Base-by-base conservation (phyloP, 2,888 invertebrate genomes). In the Orthonevra nobilis region DNA sequence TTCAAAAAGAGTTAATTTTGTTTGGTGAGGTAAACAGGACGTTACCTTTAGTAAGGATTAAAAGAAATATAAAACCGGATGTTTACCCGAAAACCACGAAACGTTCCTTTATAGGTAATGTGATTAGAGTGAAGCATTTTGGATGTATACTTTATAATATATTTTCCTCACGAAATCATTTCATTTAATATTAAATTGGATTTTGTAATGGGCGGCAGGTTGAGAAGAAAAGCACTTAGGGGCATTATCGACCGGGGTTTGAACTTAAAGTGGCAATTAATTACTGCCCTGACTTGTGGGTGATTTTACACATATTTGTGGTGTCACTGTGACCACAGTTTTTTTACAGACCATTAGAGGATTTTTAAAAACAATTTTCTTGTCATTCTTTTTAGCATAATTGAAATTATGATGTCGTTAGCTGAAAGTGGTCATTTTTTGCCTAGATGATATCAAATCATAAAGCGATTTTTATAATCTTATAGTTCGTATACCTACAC, bases 201-300 rank as follows among this genome's bases (percentile, higher is more conserved):
- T 19, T 40, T 42, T 23, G 19, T 9, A 6, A 17, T 2, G 2
- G 40, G 10, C 12, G 23, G 20, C 10, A 5, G 15, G 42, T 7
- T n/a, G 19, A 40, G 23, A 20, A 23, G 3, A 20, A 50, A 54
- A 54, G 14, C 44, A 66, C 44, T 66, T 54, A 36, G 12, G 14
- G 14, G 34, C 32, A 19, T 36, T 44, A 66, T 26, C 34, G 26
- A 54, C 40, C n/a, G n/a, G n/a, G 54, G 44, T 36, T 66, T 54
- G 34, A 44, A 44, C 44, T 36, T 52, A 30, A 66, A 66, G 26
- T 34, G 42, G 14, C 30, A 26, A 9, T 32, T 64, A 42, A 52
- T 52, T 52, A 34, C 34, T 14, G 20, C 50, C 30, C 14, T 36
- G 1, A 10, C 3, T 30, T 9, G n/a, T 42, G 15, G 50, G 3